phyloP scores from a whole-genome alignment of 2,113 vertebrate genomes.

The Tragelaphus scriptus region DNA sequence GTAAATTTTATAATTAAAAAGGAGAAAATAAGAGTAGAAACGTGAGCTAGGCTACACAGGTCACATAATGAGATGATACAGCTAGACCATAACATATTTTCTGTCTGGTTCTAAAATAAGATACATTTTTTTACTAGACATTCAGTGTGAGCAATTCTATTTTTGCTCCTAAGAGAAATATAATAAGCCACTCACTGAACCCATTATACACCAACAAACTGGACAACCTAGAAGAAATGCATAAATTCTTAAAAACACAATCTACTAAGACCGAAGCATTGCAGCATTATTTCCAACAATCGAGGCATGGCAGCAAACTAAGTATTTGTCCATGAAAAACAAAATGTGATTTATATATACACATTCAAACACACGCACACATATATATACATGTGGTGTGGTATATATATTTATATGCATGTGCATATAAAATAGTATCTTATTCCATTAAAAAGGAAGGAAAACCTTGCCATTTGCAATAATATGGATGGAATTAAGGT shows the following conservation, averaged over 20 bases:
- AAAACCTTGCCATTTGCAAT: background rate
- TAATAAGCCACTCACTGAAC: conserved; percentile 57
- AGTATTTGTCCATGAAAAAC: background rate
- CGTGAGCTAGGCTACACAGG: background rate
- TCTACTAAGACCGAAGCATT: background rate
- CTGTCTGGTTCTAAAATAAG: background rate
- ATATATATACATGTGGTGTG: background rate
- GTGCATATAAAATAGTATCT: background rate
- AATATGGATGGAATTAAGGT: background rate
- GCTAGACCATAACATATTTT: background rate
- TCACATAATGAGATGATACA: background rate
- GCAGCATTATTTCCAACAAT: background rate
- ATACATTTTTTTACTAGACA: background rate
- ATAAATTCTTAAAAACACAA: background rate
- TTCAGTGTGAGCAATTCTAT: background rate
- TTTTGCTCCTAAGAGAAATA: background rate
- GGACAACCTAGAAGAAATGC: background rate
- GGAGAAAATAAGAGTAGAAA: background rate
- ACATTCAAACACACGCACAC: background rate
- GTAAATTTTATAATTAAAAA: background rate
- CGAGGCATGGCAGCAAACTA: background rate
- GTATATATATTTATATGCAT: background rate
- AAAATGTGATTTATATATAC: background rate
- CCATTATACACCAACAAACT: background rate
- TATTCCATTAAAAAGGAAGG: background rate